phyloP scores from a whole-genome alignment of 2,797 vertebrate genomes.

The Poeciliopsis infans region DNA sequence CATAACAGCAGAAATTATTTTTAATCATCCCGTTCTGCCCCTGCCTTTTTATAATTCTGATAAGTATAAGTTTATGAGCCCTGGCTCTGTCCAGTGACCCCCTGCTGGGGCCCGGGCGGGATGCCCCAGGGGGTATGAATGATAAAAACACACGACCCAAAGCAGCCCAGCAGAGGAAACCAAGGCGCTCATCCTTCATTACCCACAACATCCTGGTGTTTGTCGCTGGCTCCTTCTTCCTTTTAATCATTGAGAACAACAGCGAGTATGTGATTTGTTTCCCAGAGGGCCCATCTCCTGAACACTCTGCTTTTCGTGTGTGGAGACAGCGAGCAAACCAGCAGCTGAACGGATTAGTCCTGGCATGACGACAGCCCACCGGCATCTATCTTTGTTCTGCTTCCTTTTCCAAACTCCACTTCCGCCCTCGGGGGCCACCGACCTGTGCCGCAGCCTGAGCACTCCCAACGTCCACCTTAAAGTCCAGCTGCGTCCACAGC shows the following conservation, averaged over 20 bases:
- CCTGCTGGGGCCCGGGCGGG: neutral
- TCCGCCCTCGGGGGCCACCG: conserved; percentile 39
- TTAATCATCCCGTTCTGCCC: conserved; percentile 11
- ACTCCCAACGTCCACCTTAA: conserved; percentile 23
- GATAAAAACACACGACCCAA: conserved; percentile 22
- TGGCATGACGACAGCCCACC: conserved; percentile 71
- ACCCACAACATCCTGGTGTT: neutral
- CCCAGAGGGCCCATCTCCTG: conserved; percentile 39
- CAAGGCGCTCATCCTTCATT: conserved; percentile 5
- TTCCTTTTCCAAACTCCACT: conserved; percentile 51
- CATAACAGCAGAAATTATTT: conserved; percentile 5
- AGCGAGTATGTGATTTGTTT: conserved; percentile 18
- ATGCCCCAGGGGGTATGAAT: conserved; percentile 16
- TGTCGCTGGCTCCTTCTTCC: conserved; percentile 6
- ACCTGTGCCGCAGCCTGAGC: conserved; percentile 39
- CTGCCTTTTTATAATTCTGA: neutral
- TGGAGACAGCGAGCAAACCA: conserved; percentile 43
- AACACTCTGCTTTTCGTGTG: conserved; percentile 20
- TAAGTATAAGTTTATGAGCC: conserved; percentile 30
- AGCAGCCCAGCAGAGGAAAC: conserved; percentile 7
- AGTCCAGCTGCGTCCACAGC: conserved; percentile 28
- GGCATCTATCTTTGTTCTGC: conserved; percentile 71
- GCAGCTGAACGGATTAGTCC: conserved; percentile 72
- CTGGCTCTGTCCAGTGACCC: neutral
- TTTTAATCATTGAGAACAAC: conserved; percentile 19